phyloP scores from a whole-genome alignment of 2,888 invertebrate species.

The Erannis defoliaria region DNA sequence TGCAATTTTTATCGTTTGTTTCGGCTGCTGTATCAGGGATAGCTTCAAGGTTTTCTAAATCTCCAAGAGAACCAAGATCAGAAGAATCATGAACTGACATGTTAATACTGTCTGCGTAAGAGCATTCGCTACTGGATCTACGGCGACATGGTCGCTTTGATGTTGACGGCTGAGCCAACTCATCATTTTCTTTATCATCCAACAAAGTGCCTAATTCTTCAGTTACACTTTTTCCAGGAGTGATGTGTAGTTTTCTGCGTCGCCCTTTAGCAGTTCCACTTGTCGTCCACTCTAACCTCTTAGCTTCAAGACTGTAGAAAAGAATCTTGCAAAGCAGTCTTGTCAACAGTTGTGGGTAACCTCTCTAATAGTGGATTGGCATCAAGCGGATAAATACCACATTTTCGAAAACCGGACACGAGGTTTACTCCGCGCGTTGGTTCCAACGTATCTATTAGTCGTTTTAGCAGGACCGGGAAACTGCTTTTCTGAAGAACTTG shows the following conservation, averaged over 20 bases:
- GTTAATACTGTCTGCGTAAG: constrained; percentile 19
- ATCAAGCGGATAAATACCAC: background rate
- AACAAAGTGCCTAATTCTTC: constrained; percentile 4
- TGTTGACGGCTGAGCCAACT: constrained; percentile 23
- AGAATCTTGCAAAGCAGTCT: constrained; percentile 16
- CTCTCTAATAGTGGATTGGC: background rate
- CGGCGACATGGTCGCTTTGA: constrained; percentile 14
- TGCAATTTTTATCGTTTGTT: too few relatives aligned
- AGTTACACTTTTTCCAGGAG: constrained; percentile 27
- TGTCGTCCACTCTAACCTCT: constrained; percentile 11
- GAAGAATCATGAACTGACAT: constrained; percentile 22
- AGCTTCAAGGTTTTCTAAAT: background rate
- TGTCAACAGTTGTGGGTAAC: constrained; percentile 11
- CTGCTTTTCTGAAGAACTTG: background rate
- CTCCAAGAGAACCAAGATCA: background rate
- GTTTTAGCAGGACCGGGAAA: background rate
- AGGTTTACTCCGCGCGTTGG: background rate
- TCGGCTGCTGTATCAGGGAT: background rate
- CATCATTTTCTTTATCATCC: constrained; percentile 29
- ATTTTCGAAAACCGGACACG: background rate
- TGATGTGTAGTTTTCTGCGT: background rate
- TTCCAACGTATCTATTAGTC: background rate
- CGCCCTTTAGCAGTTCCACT: background rate
- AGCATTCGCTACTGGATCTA: constrained; percentile 18
- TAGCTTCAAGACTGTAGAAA: constrained; percentile 6